Base-by-base conservation (phyloP, 2,888 invertebrate species). In the Cataglyphis cursor region DNA sequence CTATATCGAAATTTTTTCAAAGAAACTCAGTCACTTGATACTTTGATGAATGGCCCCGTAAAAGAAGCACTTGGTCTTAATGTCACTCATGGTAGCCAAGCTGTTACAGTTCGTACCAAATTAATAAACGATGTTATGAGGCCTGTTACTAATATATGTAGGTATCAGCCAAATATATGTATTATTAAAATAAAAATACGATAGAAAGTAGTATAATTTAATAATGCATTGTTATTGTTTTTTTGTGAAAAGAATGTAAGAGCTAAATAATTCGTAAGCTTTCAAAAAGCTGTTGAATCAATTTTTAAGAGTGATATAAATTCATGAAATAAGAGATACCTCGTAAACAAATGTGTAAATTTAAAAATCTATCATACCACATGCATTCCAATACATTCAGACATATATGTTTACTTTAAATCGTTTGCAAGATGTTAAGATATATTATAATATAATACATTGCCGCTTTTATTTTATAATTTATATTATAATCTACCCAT, bases 101-200 rank as follows among this genome's bases (percentile, higher is more conserved):
- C 96, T 9, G 82, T 89, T 6, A 66, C 84, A 0, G 97, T 98
- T 0, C 98, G 97, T 24, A 1, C 1, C 92, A 88, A 93, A 35
- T 95, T 97, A 54, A 90, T 92, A 10, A 96, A 90, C 8, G 98
- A 98, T 93, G 98, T 98, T 92, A 98, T 98, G 98, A 97, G 97
- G 93, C 97, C 98, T 0, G 98, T 97, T 35, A 96, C 96, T 3
- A 95, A 96, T 82, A 95, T 96, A 96, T 82, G 95, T 96, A 93
- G 97, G 97, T 97, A 94, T 15, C 31, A 0, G 12, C 21, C 10
- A 61, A 41, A 8, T 48, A 15, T 51, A 59, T 15, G 21, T n/a
- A 51, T 38, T 21, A 31, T 18, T 18, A 9, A 8, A n/a, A 12
- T 15, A 28, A 59, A 59, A 80, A 31, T 44, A 21, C 48, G 72